Percentiles rank a stretch among this genome's conserved stretches.
Conservation (phyloP, 2,888 invertebrate genomes). For the Drosophila multiciliata region DNA sequence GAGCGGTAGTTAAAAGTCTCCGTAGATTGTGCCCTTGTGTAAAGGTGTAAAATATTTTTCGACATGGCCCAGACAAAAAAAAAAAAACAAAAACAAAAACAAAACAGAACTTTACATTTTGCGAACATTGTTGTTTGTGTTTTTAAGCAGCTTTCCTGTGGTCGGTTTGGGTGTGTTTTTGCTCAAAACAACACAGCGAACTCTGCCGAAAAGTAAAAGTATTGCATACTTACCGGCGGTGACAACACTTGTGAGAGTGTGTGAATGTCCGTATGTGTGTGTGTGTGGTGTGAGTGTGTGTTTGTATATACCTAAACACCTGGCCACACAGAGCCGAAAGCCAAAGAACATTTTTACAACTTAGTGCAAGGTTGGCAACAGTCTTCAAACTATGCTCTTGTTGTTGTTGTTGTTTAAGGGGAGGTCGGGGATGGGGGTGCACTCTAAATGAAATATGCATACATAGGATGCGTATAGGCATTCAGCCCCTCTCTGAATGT, state of each 20-base stretch:
- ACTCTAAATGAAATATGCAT: constrained; percentile 3
- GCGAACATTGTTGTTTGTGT: constrained; percentile 63
- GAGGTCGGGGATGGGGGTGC: neutral
- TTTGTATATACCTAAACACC: constrained; percentile 24
- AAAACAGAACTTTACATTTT: constrained; percentile 58
- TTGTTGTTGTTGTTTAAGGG: no score
- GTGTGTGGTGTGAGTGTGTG: neutral
- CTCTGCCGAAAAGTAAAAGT: constrained; percentile 59
- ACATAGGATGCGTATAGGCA: constrained; percentile 27
- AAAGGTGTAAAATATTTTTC: constrained; percentile 79
- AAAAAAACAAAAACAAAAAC: constrained; percentile 13
- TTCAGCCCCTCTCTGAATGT: constrained; percentile 6
- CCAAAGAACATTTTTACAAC: constrained; percentile 45
- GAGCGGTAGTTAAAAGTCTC: constrained; percentile 54
- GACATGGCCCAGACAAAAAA: constrained; percentile 24
- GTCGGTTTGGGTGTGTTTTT: constrained; percentile 39
- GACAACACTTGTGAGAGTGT: constrained; percentile 34
- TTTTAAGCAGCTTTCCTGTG: constrained; percentile 73
- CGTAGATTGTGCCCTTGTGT: constrained; percentile 61
- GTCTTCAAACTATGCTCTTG: constrained; percentile 30
- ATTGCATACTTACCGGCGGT: constrained; percentile 66
- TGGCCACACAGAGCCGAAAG: constrained; percentile 32
- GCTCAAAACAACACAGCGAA: constrained; percentile 13
- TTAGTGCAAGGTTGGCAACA: constrained; percentile 46
- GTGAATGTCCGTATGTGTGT: neutral